Evolutionary conservation across 2,113 vertebrate species (phyloP).

Genomic region (Proteles cristata): DNA sequence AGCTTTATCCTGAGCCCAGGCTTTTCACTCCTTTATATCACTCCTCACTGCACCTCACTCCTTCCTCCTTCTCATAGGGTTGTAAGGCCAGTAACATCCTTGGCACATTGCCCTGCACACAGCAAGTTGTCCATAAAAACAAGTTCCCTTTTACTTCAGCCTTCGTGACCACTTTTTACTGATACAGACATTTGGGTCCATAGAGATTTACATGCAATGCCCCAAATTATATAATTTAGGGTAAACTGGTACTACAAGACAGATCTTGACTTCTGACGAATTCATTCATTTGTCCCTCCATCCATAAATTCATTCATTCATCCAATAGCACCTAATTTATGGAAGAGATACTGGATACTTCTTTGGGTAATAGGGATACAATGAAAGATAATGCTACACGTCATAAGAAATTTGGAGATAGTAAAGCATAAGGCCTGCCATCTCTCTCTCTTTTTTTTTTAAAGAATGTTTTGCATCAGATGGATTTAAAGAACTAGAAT

Average conservation of each 20-base stretch:
- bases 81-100: neutral
- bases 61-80: no score
- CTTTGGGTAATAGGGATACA: neutral
- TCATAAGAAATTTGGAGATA: neutral
- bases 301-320: neutral
- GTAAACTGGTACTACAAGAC: neutral
- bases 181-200: neutral
- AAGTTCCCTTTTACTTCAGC: neutral
- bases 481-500: neutral
- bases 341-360: neutral
- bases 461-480: neutral
- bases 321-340: neutral
- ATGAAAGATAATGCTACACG: neutral
- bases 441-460: neutral
- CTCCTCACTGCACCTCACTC: neutral
- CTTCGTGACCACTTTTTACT: neutral
- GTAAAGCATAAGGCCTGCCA: neutral
- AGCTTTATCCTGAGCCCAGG: neutral
- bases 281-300: neutral
- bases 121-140: neutral
- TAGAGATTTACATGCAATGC: neutral
- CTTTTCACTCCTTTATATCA: neutral
- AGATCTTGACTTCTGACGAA: constrained; percentile 8
- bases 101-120: neutral
- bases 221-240: neutral